These are phyloP conservation scores for Agrochola circellaris DNA, from an alignment of 2,888 invertebrate species.

Conservation along the genomic window DNA sequence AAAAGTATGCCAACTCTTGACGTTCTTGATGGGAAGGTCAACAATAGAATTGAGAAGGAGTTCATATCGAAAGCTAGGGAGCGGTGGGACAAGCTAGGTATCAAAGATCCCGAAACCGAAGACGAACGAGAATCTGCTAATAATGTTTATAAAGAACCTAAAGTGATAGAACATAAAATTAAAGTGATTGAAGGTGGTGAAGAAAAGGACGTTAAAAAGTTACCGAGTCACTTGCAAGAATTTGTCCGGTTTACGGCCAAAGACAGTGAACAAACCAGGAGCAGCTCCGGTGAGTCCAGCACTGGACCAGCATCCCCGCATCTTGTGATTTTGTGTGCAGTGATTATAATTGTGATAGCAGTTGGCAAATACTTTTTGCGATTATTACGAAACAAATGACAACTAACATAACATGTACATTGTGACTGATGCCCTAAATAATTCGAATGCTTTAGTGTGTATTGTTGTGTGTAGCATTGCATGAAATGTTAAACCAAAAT, in stretches of 20 bases:
- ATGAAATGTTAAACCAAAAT: conserved; percentile 72
- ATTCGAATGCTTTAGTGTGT: conserved; percentile 69
- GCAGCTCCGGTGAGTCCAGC: conserved; percentile 87
- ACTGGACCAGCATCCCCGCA: conserved; percentile 85
- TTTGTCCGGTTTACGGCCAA: conserved; percentile 92
- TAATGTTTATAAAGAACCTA: conserved; percentile 83
- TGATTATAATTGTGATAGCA: conserved; percentile 86
- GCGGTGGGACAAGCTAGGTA: conserved; percentile 93
- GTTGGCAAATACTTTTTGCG: conserved; percentile 84
- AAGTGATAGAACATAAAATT: conserved; percentile 88
- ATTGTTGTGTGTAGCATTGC: conserved; percentile 76
- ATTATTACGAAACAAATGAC: conserved; percentile 81
- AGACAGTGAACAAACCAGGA: conserved; percentile 90
- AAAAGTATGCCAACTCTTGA: conserved; percentile 84
- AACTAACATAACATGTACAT: conserved; percentile 69
- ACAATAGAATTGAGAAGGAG: conserved; percentile 93
- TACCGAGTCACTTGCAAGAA: conserved; percentile 95
- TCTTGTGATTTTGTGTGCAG: conserved; percentile 88
- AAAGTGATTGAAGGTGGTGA: conserved; percentile 92
- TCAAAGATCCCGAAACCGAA: conserved; percentile 92
- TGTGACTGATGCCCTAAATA: conserved; percentile 71
- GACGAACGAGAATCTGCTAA: conserved; percentile 87
- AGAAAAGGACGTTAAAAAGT: conserved; percentile 91
- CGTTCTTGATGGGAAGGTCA: conserved; percentile 82
- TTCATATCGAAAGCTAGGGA: conserved; percentile 94